phyloP scores from a whole-genome alignment of 2,113 vertebrate genomes.

The Oreochromis niloticus region DNA sequence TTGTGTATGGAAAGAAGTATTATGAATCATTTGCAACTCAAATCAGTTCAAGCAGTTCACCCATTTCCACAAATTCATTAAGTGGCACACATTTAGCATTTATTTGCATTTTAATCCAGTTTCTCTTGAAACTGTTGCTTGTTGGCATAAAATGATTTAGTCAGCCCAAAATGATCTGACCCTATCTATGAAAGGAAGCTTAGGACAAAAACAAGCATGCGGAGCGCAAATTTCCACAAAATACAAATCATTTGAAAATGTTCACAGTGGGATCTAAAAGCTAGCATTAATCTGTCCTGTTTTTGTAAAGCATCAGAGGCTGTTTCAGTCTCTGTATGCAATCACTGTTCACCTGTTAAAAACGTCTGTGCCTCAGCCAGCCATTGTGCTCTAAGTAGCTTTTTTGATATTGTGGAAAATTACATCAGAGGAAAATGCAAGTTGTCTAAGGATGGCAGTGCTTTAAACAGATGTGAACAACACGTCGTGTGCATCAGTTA shows the following conservation, averaged over 20 bases:
- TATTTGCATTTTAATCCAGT: neutral
- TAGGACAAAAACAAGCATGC: neutral
- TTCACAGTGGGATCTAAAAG: neutral
- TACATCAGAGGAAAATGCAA: neutral
- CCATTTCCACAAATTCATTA: neutral
- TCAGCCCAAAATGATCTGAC: neutral
- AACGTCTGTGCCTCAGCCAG: neutral
- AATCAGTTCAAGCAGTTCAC: neutral
- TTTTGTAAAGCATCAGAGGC: neutral
- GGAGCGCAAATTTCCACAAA: fast-evolving
- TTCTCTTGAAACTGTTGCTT: neutral
- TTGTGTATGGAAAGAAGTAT: neutral
- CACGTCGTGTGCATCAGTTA: neutral
- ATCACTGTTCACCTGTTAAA: neutral
- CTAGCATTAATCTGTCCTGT: neutral
- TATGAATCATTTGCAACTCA: neutral
- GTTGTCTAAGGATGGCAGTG: neutral
- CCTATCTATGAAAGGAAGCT: neutral
- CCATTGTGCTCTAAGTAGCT: neutral
- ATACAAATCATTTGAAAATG: neutral
- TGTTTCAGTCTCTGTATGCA: neutral
- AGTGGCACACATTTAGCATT: neutral
- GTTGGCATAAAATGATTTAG: neutral
- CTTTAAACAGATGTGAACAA: neutral
- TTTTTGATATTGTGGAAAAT: neutral